These are phyloP conservation scores for Solenopsis invicta DNA, from an alignment of 1,140 invertebrate genomes.

Conservation along the genomic window DNA sequence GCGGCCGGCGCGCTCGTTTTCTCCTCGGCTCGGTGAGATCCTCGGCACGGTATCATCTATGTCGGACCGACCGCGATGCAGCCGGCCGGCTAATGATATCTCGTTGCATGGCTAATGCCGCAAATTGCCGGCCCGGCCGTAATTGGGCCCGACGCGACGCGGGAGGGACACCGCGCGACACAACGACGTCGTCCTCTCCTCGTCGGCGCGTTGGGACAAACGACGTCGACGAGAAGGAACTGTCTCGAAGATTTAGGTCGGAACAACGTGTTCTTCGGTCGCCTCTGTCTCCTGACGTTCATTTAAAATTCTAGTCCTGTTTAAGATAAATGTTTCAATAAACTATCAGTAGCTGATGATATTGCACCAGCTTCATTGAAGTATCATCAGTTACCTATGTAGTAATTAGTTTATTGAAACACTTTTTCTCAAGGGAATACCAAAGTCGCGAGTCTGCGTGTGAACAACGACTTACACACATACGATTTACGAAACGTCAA, in stretches of 20 bases:
- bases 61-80: neutral
- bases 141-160: conserved; percentile 35
- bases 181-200: neutral
- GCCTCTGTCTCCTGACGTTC: neutral
- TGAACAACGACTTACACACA: no score
- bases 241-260: conserved; percentile 26
- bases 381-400: no score
- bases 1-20: neutral
- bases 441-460: no score
- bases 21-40: conserved; percentile 17
- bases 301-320: neutral
- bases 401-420: no score
- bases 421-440: no score
- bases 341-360: no score
- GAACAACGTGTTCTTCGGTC: neutral
- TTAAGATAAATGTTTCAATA: no score
- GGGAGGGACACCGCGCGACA: neutral
- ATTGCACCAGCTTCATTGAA: no score
- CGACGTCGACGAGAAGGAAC: neutral
- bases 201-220: neutral
- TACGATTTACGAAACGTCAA: no score
- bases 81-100: conserved; percentile 55
- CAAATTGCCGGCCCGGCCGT: conserved; percentile 46
- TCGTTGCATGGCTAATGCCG: conserved; percentile 60
- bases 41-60: conserved; percentile 40